Percentiles rank a stretch among this genome's conserved stretches.
Conservation (phyloP, 2,888 invertebrate species). For the Mesorhabditis spiculigera region DNA sequence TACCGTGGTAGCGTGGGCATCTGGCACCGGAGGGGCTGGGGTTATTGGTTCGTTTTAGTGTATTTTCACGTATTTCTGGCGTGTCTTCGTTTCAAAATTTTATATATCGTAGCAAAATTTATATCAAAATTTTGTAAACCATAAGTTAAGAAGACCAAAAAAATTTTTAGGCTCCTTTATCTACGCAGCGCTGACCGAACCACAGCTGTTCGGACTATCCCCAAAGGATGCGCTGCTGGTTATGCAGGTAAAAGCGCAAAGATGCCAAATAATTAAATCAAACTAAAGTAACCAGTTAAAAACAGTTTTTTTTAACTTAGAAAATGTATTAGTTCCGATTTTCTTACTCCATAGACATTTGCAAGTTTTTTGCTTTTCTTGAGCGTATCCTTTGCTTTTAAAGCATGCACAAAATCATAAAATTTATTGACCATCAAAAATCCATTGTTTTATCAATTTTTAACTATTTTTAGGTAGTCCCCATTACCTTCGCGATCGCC, state of each 20-base stretch:
- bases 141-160: background rate
- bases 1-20: background rate
- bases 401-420: too few species aligned
- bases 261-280: too few species aligned
- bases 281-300: too few species aligned
- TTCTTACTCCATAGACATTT: too few species aligned
- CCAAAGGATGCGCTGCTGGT: background rate
- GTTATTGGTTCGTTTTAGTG: background rate
- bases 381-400: too few species aligned
- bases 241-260: background rate
- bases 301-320: too few species aligned
- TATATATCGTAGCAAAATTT: background rate
- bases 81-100: too few species aligned
- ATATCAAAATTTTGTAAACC: background rate
- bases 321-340: too few species aligned
- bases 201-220: background rate
- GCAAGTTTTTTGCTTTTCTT: too few species aligned
- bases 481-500: background rate
- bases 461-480: background rate
- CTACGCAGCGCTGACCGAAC: conserved; percentile 3
- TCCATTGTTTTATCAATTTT: too few species aligned
- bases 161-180: background rate
- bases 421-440: too few species aligned
- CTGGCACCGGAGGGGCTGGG: background rate
- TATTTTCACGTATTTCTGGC: background rate